A percentile compares a stretch with the other conserved stretches of the same genome.
These are phyloP conservation scores for Paratilapia polleni DNA, from an alignment of 2,113 vertebrate genomes.

Conservation along the genomic window DNA sequence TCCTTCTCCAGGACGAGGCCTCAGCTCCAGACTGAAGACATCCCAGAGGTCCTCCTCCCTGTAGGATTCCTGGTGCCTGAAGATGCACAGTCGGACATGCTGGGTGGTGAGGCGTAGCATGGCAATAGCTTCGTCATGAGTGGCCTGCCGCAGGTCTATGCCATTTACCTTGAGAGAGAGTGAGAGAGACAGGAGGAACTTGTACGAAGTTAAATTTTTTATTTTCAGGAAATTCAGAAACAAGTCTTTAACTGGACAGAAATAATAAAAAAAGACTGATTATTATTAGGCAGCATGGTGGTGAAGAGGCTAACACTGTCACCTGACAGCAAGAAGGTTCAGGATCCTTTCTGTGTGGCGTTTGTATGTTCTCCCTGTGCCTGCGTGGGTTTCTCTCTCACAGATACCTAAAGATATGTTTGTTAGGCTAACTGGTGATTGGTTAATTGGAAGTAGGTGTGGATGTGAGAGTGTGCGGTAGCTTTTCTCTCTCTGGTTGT, in stretches of 20 bases:
- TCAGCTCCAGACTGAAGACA: constrained; percentile 88
- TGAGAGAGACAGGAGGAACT: neutral
- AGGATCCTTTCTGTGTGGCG: neutral
- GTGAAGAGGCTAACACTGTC: neutral
- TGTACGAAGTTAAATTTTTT: neutral
- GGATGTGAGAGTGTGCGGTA: neutral
- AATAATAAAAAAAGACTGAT: neutral
- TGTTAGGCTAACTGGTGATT: neutral
- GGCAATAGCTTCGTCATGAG: constrained; percentile 93
- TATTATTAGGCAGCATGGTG: neutral
- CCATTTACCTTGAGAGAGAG: constrained; percentile 88
- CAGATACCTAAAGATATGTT: neutral
- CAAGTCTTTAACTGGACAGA: neutral
- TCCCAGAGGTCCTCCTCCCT: constrained; percentile 93
- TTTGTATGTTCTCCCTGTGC: neutral
- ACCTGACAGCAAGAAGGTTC: neutral
- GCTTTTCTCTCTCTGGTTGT: neutral
- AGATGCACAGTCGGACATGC: constrained; percentile 86
- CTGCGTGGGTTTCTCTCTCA: neutral
- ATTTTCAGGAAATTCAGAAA: neutral
- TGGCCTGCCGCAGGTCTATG: constrained; percentile 93
- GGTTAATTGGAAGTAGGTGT: neutral
- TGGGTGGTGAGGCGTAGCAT: constrained; percentile 93
- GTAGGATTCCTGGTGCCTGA: constrained; percentile 89
- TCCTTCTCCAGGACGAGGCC: constrained; percentile 85